phyloP scores from a whole-genome alignment of 2,797 vertebrate genomes.

The Cichlasoma orientale region DNA sequence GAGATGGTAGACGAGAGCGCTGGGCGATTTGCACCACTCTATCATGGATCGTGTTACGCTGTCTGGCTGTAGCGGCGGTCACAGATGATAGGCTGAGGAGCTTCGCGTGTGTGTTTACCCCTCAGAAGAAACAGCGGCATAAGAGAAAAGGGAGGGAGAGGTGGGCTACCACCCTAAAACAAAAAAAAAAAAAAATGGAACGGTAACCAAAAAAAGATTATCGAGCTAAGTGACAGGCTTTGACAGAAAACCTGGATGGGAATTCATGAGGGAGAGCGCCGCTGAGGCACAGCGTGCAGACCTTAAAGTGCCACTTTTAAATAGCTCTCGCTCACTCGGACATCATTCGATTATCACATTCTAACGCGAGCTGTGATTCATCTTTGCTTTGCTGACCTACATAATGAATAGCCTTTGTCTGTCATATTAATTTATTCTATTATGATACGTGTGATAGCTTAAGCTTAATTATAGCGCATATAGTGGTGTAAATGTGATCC shows the following conservation, averaged over 20 bases:
- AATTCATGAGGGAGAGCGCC: constrained; percentile 17
- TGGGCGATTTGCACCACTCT: constrained; percentile 82
- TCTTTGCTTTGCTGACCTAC: constrained; percentile 28
- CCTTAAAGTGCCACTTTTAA: constrained; percentile 35
- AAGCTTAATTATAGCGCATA: constrained; percentile 5
- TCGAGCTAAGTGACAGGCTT: constrained; percentile 39
- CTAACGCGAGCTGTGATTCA: neutral
- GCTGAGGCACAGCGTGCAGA: constrained; percentile 1
- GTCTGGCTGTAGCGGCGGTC: constrained; percentile 83
- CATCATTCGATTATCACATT: constrained; percentile 21
- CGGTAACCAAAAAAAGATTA: constrained; percentile 42
- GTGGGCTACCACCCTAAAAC: constrained; percentile 58
- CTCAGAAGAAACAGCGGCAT: constrained; percentile 62
- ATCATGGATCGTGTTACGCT: constrained; percentile 87
- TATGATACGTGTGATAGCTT: neutral
- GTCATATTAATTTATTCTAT: constrained; percentile 18
- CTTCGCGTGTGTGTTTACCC: constrained; percentile 79
- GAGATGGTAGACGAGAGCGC: constrained; percentile 80
- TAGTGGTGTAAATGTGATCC: neutral
- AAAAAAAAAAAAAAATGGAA: constrained; percentile 45
- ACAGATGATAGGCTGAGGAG: constrained; percentile 89
- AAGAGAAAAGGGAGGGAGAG: constrained; percentile 57
- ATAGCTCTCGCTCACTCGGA: constrained; percentile 12
- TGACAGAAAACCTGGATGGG: constrained; percentile 33
- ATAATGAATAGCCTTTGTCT: neutral